phyloP scores from a whole-genome alignment of 2,113 vertebrate genomes.

The Mystacornis crossleyi region DNA sequence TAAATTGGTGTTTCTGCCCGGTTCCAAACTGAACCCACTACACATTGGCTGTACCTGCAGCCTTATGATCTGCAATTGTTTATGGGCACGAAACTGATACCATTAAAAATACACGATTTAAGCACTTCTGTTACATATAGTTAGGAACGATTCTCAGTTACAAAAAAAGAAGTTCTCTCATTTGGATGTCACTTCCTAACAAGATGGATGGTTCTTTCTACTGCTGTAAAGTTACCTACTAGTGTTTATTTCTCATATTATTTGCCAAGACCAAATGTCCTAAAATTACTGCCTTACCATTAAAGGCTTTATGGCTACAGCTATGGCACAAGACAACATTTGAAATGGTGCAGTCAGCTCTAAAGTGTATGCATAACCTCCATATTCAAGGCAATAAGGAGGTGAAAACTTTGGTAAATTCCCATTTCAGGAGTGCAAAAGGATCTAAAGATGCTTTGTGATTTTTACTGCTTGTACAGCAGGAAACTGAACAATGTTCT shows the following conservation, averaged over 20 bases:
- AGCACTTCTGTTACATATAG: neutral
- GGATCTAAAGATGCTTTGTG: neutral
- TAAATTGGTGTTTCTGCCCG: too few species aligned
- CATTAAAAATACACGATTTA: neutral
- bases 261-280: neutral
- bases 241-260: neutral
- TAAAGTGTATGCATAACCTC: neutral
- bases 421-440: neutral
- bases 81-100: neutral
- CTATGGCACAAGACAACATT: neutral
- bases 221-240: neutral
- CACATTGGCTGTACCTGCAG: neutral
- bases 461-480: neutral
- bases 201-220: neutral
- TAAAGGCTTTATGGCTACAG: neutral
- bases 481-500: neutral
- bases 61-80: neutral
- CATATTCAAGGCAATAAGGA: neutral
- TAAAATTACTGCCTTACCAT: neutral
- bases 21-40: too few species aligned
- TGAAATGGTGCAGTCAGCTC: neutral
- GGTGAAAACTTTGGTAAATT: neutral
- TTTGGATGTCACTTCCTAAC: neutral
- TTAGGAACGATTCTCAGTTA: neutral
- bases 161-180: neutral